Evolutionary conservation across 2,888 invertebrate genomes (phyloP).

Genomic region (Drosophila recens): DNA sequence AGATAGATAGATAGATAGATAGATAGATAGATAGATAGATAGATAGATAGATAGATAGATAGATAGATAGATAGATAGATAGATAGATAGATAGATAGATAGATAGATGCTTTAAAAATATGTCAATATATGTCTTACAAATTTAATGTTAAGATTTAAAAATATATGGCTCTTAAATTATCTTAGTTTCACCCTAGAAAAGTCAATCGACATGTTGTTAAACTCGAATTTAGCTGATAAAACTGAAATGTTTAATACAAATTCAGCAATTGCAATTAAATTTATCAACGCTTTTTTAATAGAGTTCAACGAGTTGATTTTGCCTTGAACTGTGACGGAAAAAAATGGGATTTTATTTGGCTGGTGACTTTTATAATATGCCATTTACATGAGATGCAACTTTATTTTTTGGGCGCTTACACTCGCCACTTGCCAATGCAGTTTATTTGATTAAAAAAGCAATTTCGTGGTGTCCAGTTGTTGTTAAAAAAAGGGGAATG

Average conservation of each 20-base stretch:
- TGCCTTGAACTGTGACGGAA: background rate
- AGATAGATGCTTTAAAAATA: no score
- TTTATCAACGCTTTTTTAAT: slow-evolving; percentile 7
- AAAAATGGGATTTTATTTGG: background rate
- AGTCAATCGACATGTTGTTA: slow-evolving; percentile 1
- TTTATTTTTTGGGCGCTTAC: slow-evolving; percentile 31
- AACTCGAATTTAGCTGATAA: slow-evolving; percentile 12
- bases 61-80: no score
- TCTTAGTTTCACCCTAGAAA: background rate
- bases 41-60: no score
- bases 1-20: no score
- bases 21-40: no score
- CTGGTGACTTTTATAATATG: slow-evolving; percentile 40
- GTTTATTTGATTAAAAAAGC: slow-evolving; percentile 59
- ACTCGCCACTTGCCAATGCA: slow-evolving; percentile 22
- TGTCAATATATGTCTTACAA: no score
- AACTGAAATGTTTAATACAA: slow-evolving; percentile 8
- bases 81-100: no score
- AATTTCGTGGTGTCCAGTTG: slow-evolving; percentile 41
- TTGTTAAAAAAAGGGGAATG: background rate
- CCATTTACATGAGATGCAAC: slow-evolving; percentile 48
- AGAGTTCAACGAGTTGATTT: slow-evolving; percentile 10
- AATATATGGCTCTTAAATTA: background rate
- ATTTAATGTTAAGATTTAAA: no score
- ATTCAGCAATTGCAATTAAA: slow-evolving; percentile 13